Percentiles rank a stretch among this genome's conserved stretches.
Evolutionary conservation across 2,888 invertebrate species (phyloP).

Genomic region (Eupsilia transversa): DNA sequence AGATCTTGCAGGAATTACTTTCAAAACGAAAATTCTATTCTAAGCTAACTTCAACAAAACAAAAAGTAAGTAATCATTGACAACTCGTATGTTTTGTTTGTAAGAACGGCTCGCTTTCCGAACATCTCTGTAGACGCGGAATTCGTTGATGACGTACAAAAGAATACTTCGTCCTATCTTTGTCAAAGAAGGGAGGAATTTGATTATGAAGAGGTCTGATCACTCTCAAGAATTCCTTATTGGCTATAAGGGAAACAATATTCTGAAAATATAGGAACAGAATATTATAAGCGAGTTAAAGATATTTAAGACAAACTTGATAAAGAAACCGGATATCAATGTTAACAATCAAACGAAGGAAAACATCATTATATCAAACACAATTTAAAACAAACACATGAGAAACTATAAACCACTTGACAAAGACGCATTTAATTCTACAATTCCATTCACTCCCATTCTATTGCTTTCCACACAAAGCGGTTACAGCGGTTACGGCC

Average conservation of each 20-base stretch:
- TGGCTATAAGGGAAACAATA: conserved; percentile 10
- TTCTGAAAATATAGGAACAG: not conserved
- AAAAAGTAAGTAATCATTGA: not conserved
- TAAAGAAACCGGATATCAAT: not conserved
- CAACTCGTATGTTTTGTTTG: not conserved
- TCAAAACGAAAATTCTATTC: not conserved
- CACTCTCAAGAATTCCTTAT: conserved; percentile 23
- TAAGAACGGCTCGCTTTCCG: not conserved
- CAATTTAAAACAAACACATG: conserved; percentile 15
- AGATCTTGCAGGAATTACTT: not conserved
- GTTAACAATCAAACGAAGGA: not conserved
- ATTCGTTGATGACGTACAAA: conserved; percentile 41
- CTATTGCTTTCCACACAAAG: conserved; percentile 27
- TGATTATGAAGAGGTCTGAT: conserved; percentile 35
- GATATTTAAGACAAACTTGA: not conserved
- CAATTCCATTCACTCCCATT: not conserved
- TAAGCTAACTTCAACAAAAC: not conserved
- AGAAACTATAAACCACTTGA: not conserved
- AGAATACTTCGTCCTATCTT: conserved; percentile 37
- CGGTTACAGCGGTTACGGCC: conserved; percentile 22
- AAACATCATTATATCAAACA: not conserved
- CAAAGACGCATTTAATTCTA: conserved; percentile 9
- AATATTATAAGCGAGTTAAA: conserved; percentile 24
- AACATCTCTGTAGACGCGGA: not conserved
- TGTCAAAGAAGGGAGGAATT: conserved; percentile 32